Evolutionary conservation across 2,113 vertebrate species (phyloP).

Genomic region (Anolis carolinensis): DNA sequence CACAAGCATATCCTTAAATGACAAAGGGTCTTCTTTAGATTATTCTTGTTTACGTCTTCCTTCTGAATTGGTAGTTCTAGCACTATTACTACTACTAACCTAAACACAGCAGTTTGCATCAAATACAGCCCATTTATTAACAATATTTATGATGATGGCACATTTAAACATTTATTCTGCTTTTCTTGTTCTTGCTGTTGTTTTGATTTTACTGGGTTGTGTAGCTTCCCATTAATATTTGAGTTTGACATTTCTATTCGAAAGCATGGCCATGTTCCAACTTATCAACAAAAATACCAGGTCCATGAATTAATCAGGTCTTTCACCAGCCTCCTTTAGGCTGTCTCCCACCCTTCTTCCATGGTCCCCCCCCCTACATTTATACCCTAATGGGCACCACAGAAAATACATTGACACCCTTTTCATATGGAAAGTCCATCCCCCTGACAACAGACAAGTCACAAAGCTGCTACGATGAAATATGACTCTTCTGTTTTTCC

Average conservation of each 20-base stretch:
- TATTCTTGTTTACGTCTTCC: not conserved
- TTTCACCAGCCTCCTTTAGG: not conserved
- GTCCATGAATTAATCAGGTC: not conserved
- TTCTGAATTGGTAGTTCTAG: not conserved
- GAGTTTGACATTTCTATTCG: not conserved
- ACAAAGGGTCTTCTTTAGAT: not conserved
- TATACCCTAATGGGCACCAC: not conserved
- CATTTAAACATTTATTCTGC: not conserved
- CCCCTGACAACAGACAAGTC: not conserved
- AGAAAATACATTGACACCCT: not conserved
- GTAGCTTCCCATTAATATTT: not conserved
- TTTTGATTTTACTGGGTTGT: not conserved
- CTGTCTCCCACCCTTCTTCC: not conserved
- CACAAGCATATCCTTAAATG: not conserved
- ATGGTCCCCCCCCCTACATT: not conserved
- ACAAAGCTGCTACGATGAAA: not conserved
- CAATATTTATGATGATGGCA: not conserved
- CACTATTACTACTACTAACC: not conserved
- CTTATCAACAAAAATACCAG: not conserved
- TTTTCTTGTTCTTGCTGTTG: too few species aligned
- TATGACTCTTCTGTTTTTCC: slow-evolving; percentile 18
- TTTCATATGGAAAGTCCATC: not conserved
- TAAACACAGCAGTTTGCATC: not conserved
- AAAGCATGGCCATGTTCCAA: not conserved
- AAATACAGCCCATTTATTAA: not conserved